Evolutionary conservation across 2,888 invertebrate genomes (phyloP).

Genomic region (Altica lythri): DNA sequence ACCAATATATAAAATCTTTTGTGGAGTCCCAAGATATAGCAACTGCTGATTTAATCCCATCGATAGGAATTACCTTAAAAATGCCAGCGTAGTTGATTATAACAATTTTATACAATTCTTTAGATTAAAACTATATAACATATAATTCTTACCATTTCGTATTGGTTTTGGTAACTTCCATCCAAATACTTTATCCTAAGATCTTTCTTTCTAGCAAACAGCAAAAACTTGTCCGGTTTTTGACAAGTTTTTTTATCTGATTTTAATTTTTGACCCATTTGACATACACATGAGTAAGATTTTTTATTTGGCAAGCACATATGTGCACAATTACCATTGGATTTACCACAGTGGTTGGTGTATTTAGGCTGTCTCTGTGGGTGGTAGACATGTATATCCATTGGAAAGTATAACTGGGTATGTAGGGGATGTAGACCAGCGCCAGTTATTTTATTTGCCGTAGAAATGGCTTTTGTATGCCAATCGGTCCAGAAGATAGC

Average conservation of each 20-base stretch:
- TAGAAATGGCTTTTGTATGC: slow-evolving; percentile 89
- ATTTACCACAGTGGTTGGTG: slow-evolving; percentile 70
- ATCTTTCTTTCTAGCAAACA: slow-evolving; percentile 84
- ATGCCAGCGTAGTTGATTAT: background rate
- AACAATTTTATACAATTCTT: background rate
- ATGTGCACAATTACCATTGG: slow-evolving; percentile 82
- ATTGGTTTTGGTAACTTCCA: slow-evolving; percentile 61
- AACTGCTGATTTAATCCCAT: slow-evolving; percentile 79
- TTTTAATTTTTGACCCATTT: slow-evolving; percentile 75
- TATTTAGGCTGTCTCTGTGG: slow-evolving; percentile 77
- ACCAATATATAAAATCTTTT: slow-evolving; percentile 86
- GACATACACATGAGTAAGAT: slow-evolving; percentile 75
- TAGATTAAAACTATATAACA: background rate
- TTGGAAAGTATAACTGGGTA: slow-evolving; percentile 81
- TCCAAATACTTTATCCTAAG: slow-evolving; percentile 79
- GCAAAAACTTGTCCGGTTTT: slow-evolving; percentile 74
- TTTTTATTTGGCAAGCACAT: slow-evolving; percentile 78
- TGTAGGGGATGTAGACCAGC: slow-evolving; percentile 79
- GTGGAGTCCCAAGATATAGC: slow-evolving; percentile 87
- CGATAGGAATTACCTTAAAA: slow-evolving; percentile 73
- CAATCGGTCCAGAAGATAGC: slow-evolving; percentile 93
- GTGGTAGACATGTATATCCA: slow-evolving; percentile 89
- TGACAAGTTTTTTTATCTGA: slow-evolving; percentile 75
- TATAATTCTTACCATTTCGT: slow-evolving; percentile 38
- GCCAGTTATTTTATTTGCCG: slow-evolving; percentile 81